phyloP scores from a whole-genome alignment of 2,113 vertebrate genomes.

The Sorex araneus region DNA sequence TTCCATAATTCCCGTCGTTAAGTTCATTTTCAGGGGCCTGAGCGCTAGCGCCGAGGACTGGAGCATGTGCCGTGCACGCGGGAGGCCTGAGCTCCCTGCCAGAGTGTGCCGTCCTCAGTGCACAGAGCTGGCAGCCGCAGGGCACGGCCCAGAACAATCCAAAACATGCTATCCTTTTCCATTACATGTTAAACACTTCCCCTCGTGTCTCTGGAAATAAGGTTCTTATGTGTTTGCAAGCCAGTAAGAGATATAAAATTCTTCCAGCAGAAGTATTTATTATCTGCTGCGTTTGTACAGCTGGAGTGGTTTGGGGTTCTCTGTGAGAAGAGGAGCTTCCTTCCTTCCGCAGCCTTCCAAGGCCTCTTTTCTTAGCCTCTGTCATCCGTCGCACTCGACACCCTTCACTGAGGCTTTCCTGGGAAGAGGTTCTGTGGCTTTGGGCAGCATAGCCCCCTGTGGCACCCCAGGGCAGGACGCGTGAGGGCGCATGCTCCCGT shows the following conservation, averaged over 20 bases:
- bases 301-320: background rate
- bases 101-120: too few species aligned
- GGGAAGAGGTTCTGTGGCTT: background rate
- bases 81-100: too few species aligned
- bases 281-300: background rate
- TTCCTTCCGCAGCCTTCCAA: fast-evolving
- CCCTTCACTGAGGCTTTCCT: background rate
- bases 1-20: constrained; percentile 7
- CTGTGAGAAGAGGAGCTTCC: fast-evolving
- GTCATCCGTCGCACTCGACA: fast-evolving
- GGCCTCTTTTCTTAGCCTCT: background rate
- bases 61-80: too few species aligned
- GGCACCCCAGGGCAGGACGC: background rate
- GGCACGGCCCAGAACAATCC: too few species aligned
- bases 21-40: background rate
- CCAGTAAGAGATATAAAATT: background rate
- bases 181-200: constrained; percentile 35
- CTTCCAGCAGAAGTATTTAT: constrained; percentile 7
- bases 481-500: background rate
- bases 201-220: background rate
- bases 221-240: constrained; percentile 35
- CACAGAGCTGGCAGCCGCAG: too few species aligned
- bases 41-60: too few species aligned
- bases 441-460: background rate
- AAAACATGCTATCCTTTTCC: background rate